Percentiles rank a stretch among this genome's conserved stretches.
Evolutionary conservation across 2,113 vertebrate genomes (phyloP).

Genomic region (Ammodytes dubius): DNA sequence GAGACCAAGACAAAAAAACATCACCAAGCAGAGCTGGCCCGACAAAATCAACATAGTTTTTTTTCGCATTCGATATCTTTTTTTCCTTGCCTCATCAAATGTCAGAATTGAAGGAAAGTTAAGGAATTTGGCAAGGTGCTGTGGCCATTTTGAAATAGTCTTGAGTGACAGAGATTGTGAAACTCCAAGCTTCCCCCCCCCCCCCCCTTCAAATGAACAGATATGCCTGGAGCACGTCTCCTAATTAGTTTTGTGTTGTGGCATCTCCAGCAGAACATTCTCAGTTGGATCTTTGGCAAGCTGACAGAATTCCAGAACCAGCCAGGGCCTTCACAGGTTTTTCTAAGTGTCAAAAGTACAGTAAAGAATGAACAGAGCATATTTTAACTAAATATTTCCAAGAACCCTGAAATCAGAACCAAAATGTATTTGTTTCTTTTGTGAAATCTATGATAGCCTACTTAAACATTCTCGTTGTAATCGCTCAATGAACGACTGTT

Average conservation of each 20-base stretch:
- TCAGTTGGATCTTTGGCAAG: slow-evolving; percentile 38
- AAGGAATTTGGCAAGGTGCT: slow-evolving; percentile 50
- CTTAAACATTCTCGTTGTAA: slow-evolving; percentile 38
- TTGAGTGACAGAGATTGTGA: slow-evolving; percentile 49
- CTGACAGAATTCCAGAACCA: slow-evolving; percentile 46
- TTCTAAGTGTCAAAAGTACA: slow-evolving; percentile 29
- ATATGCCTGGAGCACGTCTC: slow-evolving; percentile 50
- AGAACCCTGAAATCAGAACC: slow-evolving; percentile 26
- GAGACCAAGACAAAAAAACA: slow-evolving; percentile 39
- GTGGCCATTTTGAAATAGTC: slow-evolving; percentile 50
- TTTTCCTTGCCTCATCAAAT: slow-evolving; percentile 15
- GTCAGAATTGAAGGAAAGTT: slow-evolving; percentile 43
- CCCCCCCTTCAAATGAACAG: slow-evolving; percentile 50
- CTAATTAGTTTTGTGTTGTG: slow-evolving; percentile 59
- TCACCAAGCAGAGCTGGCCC: slow-evolving; percentile 9
- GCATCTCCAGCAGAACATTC: slow-evolving; percentile 44
- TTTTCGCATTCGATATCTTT: slow-evolving; percentile 28
- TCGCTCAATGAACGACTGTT: neutral
- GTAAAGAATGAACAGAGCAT: neutral
- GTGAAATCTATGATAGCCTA: slow-evolving; percentile 24
- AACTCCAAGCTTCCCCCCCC: slow-evolving; percentile 27
- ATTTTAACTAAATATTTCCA: slow-evolving; percentile 32
- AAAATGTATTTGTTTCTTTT: slow-evolving; percentile 22
- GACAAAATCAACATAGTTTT: slow-evolving; percentile 38
- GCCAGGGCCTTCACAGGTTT: neutral